Percentiles rank a stretch among this genome's conserved stretches.
These are phyloP conservation scores for Shargacucullia verbasci DNA, from an alignment of 2,888 invertebrate genomes.

Conservation along the genomic window DNA sequence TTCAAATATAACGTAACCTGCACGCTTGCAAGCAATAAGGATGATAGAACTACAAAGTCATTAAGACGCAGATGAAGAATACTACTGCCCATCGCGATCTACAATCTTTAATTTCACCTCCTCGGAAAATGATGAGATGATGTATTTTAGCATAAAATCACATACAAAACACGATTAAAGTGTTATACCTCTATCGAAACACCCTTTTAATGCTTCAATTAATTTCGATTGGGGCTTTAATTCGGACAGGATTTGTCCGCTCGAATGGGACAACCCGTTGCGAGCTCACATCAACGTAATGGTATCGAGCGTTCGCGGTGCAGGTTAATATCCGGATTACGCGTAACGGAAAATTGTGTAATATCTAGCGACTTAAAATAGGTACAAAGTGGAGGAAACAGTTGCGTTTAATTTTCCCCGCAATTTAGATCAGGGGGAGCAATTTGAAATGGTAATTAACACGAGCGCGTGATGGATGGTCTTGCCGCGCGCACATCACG, in stretches of 20 bases:
- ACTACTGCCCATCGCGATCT: slow-evolving; percentile 3
- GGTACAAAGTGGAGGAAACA: slow-evolving; percentile 56
- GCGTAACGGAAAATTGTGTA: slow-evolving; percentile 51
- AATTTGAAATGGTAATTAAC: slow-evolving; percentile 84
- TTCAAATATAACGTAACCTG: too few relatives aligned
- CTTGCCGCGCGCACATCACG: slow-evolving; percentile 50
- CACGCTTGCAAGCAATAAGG: background rate
- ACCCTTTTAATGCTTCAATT: slow-evolving; percentile 72
- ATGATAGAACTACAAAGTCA: background rate
- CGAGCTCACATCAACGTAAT: slow-evolving; percentile 64
- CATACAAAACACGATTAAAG: slow-evolving; percentile 51
- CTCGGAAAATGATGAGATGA: slow-evolving; percentile 28
- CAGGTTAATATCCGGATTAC: slow-evolving; percentile 60
- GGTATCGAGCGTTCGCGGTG: slow-evolving; percentile 59
- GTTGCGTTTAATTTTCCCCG: slow-evolving; percentile 66
- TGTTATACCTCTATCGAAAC: slow-evolving; percentile 51
- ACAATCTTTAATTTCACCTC: slow-evolving; percentile 26
- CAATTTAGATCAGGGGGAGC: slow-evolving; percentile 72
- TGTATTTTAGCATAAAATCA: slow-evolving; percentile 35
- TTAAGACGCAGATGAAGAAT: slow-evolving; percentile 7
- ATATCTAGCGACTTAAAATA: slow-evolving; percentile 38
- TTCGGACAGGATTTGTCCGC: slow-evolving; percentile 71
- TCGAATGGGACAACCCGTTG: slow-evolving; percentile 63
- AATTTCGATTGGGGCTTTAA: slow-evolving; percentile 73
- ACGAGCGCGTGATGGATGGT: slow-evolving; percentile 75